Percentiles rank a stretch among this genome's conserved stretches.
phyloP scores from a whole-genome alignment of 2,888 invertebrate genomes.

The Cactoblastis cactorum region DNA sequence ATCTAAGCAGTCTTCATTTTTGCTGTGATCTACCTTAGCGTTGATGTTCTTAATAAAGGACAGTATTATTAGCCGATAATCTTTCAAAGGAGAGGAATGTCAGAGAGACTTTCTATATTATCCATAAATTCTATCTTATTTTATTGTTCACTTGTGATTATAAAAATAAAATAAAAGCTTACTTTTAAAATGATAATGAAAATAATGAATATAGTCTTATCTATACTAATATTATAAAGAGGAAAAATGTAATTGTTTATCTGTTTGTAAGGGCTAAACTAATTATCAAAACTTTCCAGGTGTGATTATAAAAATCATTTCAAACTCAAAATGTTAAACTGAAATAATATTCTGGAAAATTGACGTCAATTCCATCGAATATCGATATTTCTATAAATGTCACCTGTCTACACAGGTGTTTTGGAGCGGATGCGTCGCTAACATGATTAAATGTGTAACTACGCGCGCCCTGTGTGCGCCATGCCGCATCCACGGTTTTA shows the following conservation, averaged over 20 bases:
- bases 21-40: background rate
- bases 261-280: no score
- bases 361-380: background rate
- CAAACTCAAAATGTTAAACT: no score
- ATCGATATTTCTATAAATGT: conserved; percentile 13
- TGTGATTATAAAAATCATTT: no score
- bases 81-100: background rate
- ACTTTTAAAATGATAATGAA: no score
- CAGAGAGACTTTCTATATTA: background rate
- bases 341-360: no score
- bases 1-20: background rate
- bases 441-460: conserved; percentile 44
- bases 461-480: conserved; percentile 29
- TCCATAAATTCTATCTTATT: background rate
- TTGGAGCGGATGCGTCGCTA: conserved; percentile 34
- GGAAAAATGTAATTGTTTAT: no score
- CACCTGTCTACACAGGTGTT: conserved; percentile 16
- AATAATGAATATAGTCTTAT: no score
- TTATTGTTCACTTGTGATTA: no score
- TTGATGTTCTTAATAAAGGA: background rate
- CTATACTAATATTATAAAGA: no score
- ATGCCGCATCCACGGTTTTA: conserved; percentile 36
- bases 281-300: no score
- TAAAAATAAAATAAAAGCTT: no score
- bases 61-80: background rate